Evolutionary conservation across 1,140 invertebrate genomes (phyloP), one percentile per base, ranked within the genome.

Genomic region (Drosophila seguyi): DNA sequence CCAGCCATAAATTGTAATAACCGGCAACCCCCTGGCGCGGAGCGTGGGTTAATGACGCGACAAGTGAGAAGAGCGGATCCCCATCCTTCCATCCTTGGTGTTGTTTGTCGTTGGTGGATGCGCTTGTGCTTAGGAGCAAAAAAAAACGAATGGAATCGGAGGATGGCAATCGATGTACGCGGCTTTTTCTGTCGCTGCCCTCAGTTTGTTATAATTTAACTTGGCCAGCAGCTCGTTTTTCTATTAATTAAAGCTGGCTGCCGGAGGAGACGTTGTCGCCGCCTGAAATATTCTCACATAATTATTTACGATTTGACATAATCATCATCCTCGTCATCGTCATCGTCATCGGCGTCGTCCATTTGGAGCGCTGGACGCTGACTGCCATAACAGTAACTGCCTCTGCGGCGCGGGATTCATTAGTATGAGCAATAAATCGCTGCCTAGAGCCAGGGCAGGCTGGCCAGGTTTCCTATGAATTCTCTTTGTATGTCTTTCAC

Each of bases 271-370:
- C 71, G 60, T 31, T 68, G 67, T 55, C 63, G 52, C 65, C 55
- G 75, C 20, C 76, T 90, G 81, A 91, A 91, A 91, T 91, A 91
- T 91, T 91, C 88, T 91, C 88, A 91, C 88, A 91, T 91, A 91
- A 91, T 91, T 91, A 91, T 91, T 91, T 91, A 91, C 88, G 88
- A 91, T 91, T 91, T 88, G 85, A 88, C 85, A 88, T 88, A 88
- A 88, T 88, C 85, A 88, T 85, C 85, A 85, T 66, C 69, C 65
- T 65, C 77, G 48, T 61, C 75, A 57, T 68, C 44, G 27, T 7
- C 27, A 29, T 29, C 42, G 67, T 75, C 67, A 59, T 34, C 48
- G 45, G 47, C 38, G 36, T 71, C 52, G 48, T 41, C 68, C 68
- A 72, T 72, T 72, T 72, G 41, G 36, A 22, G 50, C 48, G 6